phyloP scores from a whole-genome alignment of 2,797 vertebrate species.

The Anguilla marmorata region DNA sequence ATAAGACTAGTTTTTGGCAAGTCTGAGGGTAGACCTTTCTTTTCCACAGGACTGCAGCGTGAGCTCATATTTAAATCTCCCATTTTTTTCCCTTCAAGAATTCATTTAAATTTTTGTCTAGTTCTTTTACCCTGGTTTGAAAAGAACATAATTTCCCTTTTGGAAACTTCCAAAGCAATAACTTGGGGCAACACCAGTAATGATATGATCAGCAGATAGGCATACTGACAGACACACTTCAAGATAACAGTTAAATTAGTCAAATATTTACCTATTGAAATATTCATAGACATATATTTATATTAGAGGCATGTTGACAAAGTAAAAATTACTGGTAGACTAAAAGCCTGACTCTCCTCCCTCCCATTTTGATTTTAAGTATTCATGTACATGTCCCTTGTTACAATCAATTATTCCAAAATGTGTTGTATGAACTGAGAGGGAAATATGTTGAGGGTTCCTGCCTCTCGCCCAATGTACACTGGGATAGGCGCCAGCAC shows the following conservation, averaged over 20 bases:
- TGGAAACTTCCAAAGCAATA: constrained; percentile 25
- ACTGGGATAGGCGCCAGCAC: no score
- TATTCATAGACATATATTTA: background rate
- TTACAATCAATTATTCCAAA: background rate
- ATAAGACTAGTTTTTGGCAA: background rate
- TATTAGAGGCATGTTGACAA: background rate
- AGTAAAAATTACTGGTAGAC: background rate
- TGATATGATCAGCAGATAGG: background rate
- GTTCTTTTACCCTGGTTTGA: background rate
- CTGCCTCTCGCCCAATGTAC: no score
- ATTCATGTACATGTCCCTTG: background rate
- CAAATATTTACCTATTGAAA: background rate
- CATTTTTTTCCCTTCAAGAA: background rate
- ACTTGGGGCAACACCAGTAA: background rate
- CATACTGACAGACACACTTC: constrained; percentile 3
- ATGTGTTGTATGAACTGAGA: constrained; percentile 2
- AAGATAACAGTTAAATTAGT: constrained; percentile 17
- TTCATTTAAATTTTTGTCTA: background rate
- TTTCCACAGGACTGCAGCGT: background rate
- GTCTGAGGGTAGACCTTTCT: background rate
- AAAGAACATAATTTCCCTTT: constrained; percentile 13
- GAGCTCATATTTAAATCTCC: background rate
- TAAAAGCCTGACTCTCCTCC: background rate
- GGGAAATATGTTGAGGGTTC: background rate
- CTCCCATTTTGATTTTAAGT: background rate